A percentile compares a stretch with the other conserved stretches of the same genome.
phyloP scores from a whole-genome alignment of 2,888 invertebrate genomes.

The Cantharis rufa region DNA sequence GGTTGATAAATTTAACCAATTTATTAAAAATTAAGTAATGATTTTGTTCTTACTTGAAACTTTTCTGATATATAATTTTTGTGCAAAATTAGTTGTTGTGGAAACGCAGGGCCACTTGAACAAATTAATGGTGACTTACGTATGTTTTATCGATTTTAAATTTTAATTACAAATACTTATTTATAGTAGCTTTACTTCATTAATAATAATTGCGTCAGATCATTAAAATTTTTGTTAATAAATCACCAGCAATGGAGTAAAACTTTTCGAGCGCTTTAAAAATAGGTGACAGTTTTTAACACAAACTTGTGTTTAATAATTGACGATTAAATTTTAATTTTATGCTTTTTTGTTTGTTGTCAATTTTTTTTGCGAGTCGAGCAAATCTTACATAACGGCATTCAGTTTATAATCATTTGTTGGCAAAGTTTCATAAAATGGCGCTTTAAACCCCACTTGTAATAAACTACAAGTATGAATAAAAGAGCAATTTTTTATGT shows the following conservation, averaged over 20 bases:
- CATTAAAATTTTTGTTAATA: neutral
- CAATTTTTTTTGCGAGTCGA: neutral
- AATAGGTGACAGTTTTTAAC: neutral
- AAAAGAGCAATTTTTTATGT: slow-evolving; percentile 28
- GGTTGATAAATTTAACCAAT: too few relatives aligned
- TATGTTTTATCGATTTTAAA: neutral
- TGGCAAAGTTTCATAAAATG: slow-evolving; percentile 7
- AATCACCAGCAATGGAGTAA: neutral
- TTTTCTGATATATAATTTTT: neutral
- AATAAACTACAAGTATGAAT: slow-evolving; percentile 28
- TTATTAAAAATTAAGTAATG: too few relatives aligned
- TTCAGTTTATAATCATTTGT: slow-evolving; percentile 9
- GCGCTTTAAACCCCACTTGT: slow-evolving; percentile 9
- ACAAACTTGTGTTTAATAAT: neutral
- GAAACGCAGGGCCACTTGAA: neutral
- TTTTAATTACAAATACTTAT: neutral
- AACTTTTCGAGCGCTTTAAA: neutral
- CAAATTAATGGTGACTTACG: neutral
- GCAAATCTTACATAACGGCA: neutral
- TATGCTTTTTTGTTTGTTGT: neutral
- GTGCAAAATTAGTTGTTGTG: neutral
- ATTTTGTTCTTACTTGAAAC: too few relatives aligned
- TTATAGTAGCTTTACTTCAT: neutral
- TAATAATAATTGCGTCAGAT: neutral
- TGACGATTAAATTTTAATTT: neutral